Base-by-base conservation (phyloP, 2,888 invertebrate species). In the Latrodectus elegans region DNA sequence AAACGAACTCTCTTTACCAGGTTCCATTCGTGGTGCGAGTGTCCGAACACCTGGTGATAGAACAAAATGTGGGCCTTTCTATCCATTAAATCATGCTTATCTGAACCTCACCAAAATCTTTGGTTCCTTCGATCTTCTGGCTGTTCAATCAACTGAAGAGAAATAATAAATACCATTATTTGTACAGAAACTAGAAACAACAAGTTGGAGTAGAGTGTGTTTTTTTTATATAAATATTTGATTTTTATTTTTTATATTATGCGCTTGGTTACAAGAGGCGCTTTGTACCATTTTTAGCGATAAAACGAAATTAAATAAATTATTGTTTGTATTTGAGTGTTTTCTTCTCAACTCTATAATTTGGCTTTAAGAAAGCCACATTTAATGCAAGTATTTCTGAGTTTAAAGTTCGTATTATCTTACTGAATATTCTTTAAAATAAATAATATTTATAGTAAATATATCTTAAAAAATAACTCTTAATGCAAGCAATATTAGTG, bases 161-260 rank as follows among this genome's bases (percentile, higher is more conserved):
- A 22, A 77, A 49, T 72, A 55, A 73, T 14, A 67, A 67, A 49
- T 51, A 67, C 22, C 14, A 55, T 17, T 38, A 55, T 70, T 22
- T 84, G 84, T 78, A 78, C 74, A 84, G 78, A 38, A 60, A 72
- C 64, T 68, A 84, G 78, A 38, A 60, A 72, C 64, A 38, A 38
- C 38, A 38, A 38, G 38, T 38, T 38, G 38, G 4, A 38, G 38
- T 1, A 6, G 38, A 38, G 38, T 38, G 38, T 38, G 38, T 38
- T 38, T 38, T 38, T 38, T 38, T 60, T 12, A 4, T 60, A 60
- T 60, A 60, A 12, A 60, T 60, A 60, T 12, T 60, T 55, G 55
- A 55, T 22, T 38, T 2, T 60, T 10, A 11, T 73, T 51, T 55
- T 55, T 6, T 38, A 15, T 4, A 22, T 22, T 22, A 71, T 52